These are phyloP conservation scores for Idaea aversata DNA, from an alignment of 2,888 invertebrate species.

Conservation along the genomic window DNA sequence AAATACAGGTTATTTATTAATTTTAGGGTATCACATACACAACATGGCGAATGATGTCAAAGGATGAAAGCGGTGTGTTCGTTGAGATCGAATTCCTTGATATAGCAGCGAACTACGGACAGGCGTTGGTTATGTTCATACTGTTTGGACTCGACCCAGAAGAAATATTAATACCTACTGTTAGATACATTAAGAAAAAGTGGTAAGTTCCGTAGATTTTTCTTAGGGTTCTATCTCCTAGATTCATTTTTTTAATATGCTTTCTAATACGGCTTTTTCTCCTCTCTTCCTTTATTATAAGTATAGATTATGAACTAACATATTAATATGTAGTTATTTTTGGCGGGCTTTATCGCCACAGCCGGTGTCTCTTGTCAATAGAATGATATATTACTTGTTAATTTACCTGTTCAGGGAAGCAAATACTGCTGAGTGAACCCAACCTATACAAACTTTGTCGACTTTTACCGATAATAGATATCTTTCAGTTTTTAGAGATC, in stretches of 20 bases:
- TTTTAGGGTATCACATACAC: slow-evolving; percentile 89
- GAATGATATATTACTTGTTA: background rate
- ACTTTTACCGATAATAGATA: no score
- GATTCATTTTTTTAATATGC: background rate
- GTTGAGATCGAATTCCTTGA: slow-evolving; percentile 96
- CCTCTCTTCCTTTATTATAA: no score
- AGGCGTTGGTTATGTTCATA: slow-evolving; percentile 90
- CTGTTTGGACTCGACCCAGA: slow-evolving; percentile 93
- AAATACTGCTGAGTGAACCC: no score
- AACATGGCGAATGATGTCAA: slow-evolving; percentile 90
- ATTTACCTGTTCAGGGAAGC: background rate
- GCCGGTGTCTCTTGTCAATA: no score
- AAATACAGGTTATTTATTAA: background rate
- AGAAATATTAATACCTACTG: slow-evolving; percentile 84
- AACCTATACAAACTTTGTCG: no score
- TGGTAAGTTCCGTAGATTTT: slow-evolving; percentile 61
- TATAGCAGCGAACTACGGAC: slow-evolving; percentile 93
- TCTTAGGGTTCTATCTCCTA: background rate
- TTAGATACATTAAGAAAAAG: slow-evolving; percentile 82
- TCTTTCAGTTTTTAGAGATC: no score
- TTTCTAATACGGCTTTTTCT: background rate
- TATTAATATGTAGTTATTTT: no score
- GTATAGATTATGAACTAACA: no score
- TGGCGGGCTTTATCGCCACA: background rate
- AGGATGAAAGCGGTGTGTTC: slow-evolving; percentile 93